Percentiles rank a stretch among this genome's conserved stretches.
These are phyloP conservation scores for Ceryle rudis DNA, from an alignment of 2,797 vertebrate species.

Conservation along the genomic window DNA sequence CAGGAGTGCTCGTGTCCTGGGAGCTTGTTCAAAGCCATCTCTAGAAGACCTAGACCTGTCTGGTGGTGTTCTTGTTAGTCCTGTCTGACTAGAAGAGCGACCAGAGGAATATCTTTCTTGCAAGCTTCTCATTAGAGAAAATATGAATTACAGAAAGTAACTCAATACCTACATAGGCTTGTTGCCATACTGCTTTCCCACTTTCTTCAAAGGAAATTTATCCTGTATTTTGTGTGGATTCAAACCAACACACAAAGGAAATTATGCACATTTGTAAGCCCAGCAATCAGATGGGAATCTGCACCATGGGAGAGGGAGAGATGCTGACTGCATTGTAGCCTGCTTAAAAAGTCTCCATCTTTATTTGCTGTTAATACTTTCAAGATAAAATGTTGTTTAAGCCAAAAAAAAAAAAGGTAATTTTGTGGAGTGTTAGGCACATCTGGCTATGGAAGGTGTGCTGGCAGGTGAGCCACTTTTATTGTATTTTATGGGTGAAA, in stretches of 20 bases:
- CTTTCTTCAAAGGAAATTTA: slow-evolving; percentile 56
- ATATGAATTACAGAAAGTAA: slow-evolving; percentile 44
- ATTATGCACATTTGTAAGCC: background rate
- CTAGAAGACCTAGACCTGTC: background rate
- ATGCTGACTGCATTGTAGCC: background rate
- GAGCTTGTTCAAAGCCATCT: slow-evolving; percentile 39
- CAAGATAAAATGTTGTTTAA: background rate
- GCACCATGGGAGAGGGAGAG: background rate
- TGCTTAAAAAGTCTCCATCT: background rate
- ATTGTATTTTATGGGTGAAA: background rate
- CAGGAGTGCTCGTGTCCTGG: slow-evolving; percentile 9
- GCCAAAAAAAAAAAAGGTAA: background rate
- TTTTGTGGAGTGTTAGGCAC: background rate
- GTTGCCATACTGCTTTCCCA: slow-evolving; percentile 41
- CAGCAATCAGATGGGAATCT: background rate
- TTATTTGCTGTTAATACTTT: background rate
- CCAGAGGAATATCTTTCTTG: slow-evolving; percentile 4
- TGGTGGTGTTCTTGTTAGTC: background rate
- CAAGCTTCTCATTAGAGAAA: slow-evolving; percentile 49
- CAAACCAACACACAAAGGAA: slow-evolving; percentile 40
- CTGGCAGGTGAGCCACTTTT: background rate
- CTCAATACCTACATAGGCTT: background rate
- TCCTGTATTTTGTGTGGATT: slow-evolving; percentile 43
- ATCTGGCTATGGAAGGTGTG: background rate
- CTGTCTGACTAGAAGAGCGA: slow-evolving; percentile 6